Conservation (phyloP, 2,113 vertebrate genomes). For the Ptyas mucosa region DNA sequence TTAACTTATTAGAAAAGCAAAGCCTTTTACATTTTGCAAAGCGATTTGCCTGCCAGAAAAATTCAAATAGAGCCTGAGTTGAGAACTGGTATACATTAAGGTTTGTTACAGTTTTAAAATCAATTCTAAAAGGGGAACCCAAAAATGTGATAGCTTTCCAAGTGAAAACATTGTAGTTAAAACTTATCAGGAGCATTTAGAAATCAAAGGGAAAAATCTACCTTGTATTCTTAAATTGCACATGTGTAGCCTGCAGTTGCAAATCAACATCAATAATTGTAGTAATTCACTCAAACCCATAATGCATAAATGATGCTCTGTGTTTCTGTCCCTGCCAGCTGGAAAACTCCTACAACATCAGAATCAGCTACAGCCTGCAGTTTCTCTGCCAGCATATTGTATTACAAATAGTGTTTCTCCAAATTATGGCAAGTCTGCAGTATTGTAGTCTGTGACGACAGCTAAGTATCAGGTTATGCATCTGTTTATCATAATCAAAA, state of each 20-base stretch:
- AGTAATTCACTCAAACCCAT: not conserved
- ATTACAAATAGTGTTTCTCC: not conserved
- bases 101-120: slow-evolving; percentile 21
- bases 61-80: not conserved
- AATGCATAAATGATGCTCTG: not conserved
- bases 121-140: slow-evolving; percentile 21
- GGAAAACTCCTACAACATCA: slow-evolving; percentile 1
- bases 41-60: not conserved
- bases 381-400: slow-evolving; percentile 9
- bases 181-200: slow-evolving; percentile 27
- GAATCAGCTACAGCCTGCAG: slow-evolving; percentile 2
- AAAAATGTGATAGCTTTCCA: slow-evolving; percentile 42
- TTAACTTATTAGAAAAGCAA: not conserved
- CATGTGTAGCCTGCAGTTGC: not conserved
- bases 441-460: not conserved
- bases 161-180: slow-evolving; percentile 25
- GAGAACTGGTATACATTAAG: rapidly evolving
- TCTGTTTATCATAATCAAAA: not conserved
- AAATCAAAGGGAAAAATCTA: slow-evolving; percentile 39
- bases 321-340: not conserved
- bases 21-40: not conserved
- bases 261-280: not conserved
- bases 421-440: not conserved
- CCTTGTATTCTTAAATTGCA: not conserved
- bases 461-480: not conserved